These are phyloP conservation scores for Hirtodrosophila confusa DNA, from an alignment of 2,888 invertebrate genomes.

Conservation along the genomic window DNA sequence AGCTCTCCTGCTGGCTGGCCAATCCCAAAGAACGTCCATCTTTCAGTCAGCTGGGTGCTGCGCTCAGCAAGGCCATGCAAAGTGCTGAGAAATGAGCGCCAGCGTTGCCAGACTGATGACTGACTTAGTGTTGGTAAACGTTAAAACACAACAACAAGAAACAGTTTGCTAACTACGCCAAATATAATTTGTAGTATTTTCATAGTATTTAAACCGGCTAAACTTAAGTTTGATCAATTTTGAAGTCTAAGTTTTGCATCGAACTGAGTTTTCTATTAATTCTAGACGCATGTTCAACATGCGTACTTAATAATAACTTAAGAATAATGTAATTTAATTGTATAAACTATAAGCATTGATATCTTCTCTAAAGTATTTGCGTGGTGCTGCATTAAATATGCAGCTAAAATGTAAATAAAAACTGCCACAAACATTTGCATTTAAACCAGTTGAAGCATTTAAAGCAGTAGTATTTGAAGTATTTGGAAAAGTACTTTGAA, in stretches of 20 bases:
- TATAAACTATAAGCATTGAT: slow-evolving; percentile 53
- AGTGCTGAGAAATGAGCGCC: slow-evolving; percentile 73
- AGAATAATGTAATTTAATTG: slow-evolving; percentile 33
- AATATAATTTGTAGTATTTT: slow-evolving; percentile 65
- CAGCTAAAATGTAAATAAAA: slow-evolving; percentile 69
- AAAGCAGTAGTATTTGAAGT: slow-evolving; percentile 48
- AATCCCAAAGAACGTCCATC: slow-evolving; percentile 84
- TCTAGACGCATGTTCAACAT: slow-evolving; percentile 60
- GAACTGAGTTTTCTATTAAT: slow-evolving; percentile 41
- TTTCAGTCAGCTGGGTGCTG: slow-evolving; percentile 83
- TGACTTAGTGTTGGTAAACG: slow-evolving; percentile 58
- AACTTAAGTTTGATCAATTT: slow-evolving; percentile 24
- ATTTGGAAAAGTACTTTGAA: slow-evolving; percentile 17
- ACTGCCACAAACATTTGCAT: slow-evolving; percentile 68
- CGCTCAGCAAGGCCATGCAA: slow-evolving; percentile 84
- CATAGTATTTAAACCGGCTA: slow-evolving; percentile 27
- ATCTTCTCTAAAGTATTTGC: slow-evolving; percentile 64
- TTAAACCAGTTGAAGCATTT: slow-evolving; percentile 75
- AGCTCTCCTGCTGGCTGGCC: slow-evolving; percentile 82
- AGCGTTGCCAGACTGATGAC: slow-evolving; percentile 37
- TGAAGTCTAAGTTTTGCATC: slow-evolving; percentile 10
- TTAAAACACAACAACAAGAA: slow-evolving; percentile 9
- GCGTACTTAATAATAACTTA: slow-evolving; percentile 44
- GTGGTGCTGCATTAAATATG: slow-evolving; percentile 54
- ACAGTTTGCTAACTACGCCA: slow-evolving; percentile 58